Evolutionary conservation across 1,140 invertebrate genomes (phyloP).

Genomic region (Choristoneura fumiferana): DNA sequence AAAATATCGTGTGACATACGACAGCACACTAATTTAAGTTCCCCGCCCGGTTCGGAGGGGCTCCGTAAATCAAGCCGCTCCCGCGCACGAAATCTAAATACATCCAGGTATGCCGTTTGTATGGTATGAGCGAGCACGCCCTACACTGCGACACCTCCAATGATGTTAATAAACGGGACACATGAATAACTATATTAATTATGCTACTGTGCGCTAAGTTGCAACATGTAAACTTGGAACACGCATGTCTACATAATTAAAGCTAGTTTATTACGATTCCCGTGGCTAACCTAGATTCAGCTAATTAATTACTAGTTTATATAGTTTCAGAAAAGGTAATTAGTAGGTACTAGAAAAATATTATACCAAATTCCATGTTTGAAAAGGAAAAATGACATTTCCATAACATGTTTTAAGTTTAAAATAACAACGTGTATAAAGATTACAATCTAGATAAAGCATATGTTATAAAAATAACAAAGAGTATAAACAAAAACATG

Average conservation of each 20-base stretch:
- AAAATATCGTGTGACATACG: slow-evolving; percentile 68
- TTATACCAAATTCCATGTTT: slow-evolving; percentile 4
- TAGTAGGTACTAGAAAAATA: not conserved
- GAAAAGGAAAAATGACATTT: not conserved
- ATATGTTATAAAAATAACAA: too few relatives aligned
- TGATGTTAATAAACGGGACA: slow-evolving; percentile 48
- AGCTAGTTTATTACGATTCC: not conserved
- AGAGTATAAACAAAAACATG: too few relatives aligned
- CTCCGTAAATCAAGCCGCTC: slow-evolving; percentile 64
- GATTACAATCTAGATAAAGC: too few relatives aligned
- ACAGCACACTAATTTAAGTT: slow-evolving; percentile 66
- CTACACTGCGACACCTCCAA: slow-evolving; percentile 48
- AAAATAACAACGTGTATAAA: too few relatives aligned
- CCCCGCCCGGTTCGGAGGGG: slow-evolving; percentile 46
- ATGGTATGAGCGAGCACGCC: slow-evolving; percentile 47
- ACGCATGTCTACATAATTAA: slow-evolving; percentile 1
- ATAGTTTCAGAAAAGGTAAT: not conserved
- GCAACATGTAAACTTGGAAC: slow-evolving; percentile 14
- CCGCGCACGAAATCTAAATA: slow-evolving; percentile 62
- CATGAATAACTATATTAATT: slow-evolving; percentile 58
- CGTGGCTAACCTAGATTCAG: not conserved
- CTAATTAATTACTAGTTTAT: slow-evolving; percentile 1
- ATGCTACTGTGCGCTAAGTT: slow-evolving; percentile 25
- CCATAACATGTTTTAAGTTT: slow-evolving; percentile 5
- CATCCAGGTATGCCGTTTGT: not conserved